Base-by-base conservation (phyloP, 2,113 vertebrate species). In the Irena cyanogastra region DNA sequence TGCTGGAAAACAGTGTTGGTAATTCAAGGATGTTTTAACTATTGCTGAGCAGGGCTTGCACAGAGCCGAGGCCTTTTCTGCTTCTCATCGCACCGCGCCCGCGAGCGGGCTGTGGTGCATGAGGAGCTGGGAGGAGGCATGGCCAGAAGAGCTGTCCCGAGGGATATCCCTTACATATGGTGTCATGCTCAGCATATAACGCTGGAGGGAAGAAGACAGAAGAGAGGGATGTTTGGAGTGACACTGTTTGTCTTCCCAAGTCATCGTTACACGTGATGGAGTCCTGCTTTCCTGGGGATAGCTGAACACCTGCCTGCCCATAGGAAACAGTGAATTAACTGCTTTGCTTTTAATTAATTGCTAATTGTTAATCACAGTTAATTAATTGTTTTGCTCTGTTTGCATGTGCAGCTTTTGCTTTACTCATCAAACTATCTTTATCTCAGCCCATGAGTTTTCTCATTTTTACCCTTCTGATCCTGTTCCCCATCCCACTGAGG, bases 211-310 rank as follows among this genome's bases (percentile, higher is more conserved):
- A 53, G 54, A 61, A 44, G 65, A 71, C 3, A 2, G 66, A 50
- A 65, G 22, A 65, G 27, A 42, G 7, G 15, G 8, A 24, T 57
- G 33, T 59, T 81, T 59, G 27, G 23, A 66, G 28, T 24, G 33
- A 52, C 3, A 3, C 23, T 27, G 3, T 28, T 81, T 89, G 57
- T 65, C 68, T 72, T 52, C 23, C 33, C 52, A 50, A 59, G 68
- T 30, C 44, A 44, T 28, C 0, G 0, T 52, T 45, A 44, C 16
- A 24, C 0, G 1, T 33, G 31, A 13, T 12, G 15, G 27, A 59
- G 22, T 28, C 22, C 27, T 44, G 52, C 50, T 66, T 59, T 74
- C 23, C 33, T 19, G 37, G 76, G 31, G 13, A 33, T 50, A 24
- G 50, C 52, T 57, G 42, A 50, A 65, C 52, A 50, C 15, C 42